Conservation (phyloP, 2,888 invertebrate species). For the Leptarthrus brevirostris region DNA sequence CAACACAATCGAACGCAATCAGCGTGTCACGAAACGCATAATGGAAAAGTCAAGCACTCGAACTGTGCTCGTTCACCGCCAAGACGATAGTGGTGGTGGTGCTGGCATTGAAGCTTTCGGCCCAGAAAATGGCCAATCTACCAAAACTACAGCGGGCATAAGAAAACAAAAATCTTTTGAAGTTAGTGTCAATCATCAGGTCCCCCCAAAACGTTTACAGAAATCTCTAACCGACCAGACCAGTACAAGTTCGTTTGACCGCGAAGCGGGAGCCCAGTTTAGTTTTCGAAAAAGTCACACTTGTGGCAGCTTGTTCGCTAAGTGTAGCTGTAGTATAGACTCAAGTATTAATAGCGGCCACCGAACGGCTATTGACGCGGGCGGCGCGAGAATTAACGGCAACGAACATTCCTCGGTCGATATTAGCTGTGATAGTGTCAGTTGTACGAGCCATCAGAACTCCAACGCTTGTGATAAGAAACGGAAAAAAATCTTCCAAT, state of each 20-base stretch:
- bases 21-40: neutral
- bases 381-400: neutral
- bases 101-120: neutral
- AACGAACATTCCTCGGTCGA: slow-evolving; percentile 47
- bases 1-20: slow-evolving; percentile 4
- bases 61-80: neutral
- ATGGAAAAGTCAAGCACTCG: slow-evolving; percentile 17
- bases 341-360: slow-evolving; percentile 25
- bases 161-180: neutral
- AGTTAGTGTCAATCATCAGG: neutral
- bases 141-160: neutral
- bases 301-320: slow-evolving; percentile 63
- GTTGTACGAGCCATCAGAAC: neutral
- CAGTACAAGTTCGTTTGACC: neutral
- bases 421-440: slow-evolving; percentile 38
- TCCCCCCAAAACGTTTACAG: neutral
- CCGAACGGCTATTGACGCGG: too few species aligned
- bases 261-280: slow-evolving; percentile 55
- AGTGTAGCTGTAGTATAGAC: slow-evolving; percentile 60
- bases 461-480: slow-evolving; percentile 52
- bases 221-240: slow-evolving; percentile 16
- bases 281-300: slow-evolving; percentile 62
- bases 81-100: neutral
- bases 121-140: neutral
- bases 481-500: slow-evolving; percentile 58